Conservation (phyloP, 2,888 invertebrate species). For the Odiellus spinosus region DNA sequence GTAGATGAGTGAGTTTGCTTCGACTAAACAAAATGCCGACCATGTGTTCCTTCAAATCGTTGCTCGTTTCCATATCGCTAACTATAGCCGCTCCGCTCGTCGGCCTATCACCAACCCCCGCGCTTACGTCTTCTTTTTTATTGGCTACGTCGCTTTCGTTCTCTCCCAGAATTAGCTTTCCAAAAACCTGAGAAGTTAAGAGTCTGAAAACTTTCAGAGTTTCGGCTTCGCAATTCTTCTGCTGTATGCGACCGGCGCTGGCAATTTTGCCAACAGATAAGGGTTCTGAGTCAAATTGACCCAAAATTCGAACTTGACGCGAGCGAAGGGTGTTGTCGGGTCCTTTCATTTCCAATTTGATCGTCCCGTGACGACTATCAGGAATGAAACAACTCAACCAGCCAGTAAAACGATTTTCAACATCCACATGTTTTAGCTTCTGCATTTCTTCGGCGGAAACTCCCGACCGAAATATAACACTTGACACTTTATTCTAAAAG, state of each 20-base stretch:
- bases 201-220: slow-evolving; percentile 79
- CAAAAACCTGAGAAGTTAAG: slow-evolving; percentile 83
- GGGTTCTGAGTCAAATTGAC: slow-evolving; percentile 22
- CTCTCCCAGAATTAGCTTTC: slow-evolving; percentile 60
- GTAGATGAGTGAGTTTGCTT: slow-evolving; percentile 78
- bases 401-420: slow-evolving; percentile 65
- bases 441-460: slow-evolving; percentile 52
- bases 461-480: slow-evolving; percentile 69
- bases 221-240: slow-evolving; percentile 74
- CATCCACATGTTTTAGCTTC: slow-evolving; percentile 37
- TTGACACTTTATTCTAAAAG: slow-evolving; percentile 70
- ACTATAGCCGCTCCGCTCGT: slow-evolving; percentile 21
- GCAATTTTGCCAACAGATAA: slow-evolving; percentile 18
- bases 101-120: background rate
- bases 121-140: slow-evolving; percentile 1
- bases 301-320: slow-evolving; percentile 46
- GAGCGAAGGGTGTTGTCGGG: slow-evolving; percentile 78
- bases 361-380: slow-evolving; percentile 40
- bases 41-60: slow-evolving; percentile 82
- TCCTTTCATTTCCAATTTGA: slow-evolving; percentile 74
- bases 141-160: slow-evolving; percentile 9
- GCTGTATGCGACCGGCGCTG: slow-evolving; percentile 42
- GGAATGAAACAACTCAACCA: slow-evolving; percentile 78
- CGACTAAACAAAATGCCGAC: slow-evolving; percentile 89
- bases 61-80: slow-evolving; percentile 26